Evolutionary conservation across 2,797 vertebrate species (phyloP).

Genomic region (Melopsittacus undulatus): DNA sequence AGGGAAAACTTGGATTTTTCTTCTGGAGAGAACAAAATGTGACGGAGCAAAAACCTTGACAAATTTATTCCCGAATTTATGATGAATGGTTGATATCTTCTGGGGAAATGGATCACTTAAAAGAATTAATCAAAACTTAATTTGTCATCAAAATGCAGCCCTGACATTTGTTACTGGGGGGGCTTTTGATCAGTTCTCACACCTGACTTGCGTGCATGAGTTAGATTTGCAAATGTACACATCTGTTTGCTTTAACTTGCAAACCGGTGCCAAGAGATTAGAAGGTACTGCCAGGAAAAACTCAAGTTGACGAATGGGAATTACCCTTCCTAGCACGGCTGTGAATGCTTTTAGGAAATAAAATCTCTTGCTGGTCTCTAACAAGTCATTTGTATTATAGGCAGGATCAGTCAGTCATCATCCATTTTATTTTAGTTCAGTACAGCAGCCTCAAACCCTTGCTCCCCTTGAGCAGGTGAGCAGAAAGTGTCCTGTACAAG

Average conservation of each 20-base stretch:
- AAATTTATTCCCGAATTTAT: background rate
- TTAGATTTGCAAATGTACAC: background rate
- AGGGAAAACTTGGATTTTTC: background rate
- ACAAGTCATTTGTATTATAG: conserved; percentile 33
- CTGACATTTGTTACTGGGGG: background rate
- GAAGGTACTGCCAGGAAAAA: conserved; percentile 57
- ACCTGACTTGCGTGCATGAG: conserved; percentile 18
- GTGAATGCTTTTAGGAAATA: conserved; percentile 51
- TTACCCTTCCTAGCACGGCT: conserved; percentile 59
- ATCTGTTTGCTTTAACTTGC: conserved; percentile 7
- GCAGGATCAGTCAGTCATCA: background rate
- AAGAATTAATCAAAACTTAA: background rate
- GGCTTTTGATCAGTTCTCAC: conserved; percentile 30
- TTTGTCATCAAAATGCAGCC: background rate
- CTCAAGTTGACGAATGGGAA: conserved; percentile 62
- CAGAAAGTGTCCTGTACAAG: fast-evolving
- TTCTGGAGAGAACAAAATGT: background rate
- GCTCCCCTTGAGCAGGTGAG: background rate
- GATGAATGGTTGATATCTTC: background rate
- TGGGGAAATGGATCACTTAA: background rate
- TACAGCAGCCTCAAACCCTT: background rate
- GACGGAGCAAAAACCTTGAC: background rate
- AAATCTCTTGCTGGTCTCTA: conserved; percentile 10
- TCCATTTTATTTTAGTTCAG: background rate
- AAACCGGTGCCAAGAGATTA: conserved; percentile 24